Percentiles rank a stretch among this genome's conserved stretches.
Evolutionary conservation across 1,140 invertebrate species (phyloP).

Genomic region (Panagrolaimus sp.): DNA sequence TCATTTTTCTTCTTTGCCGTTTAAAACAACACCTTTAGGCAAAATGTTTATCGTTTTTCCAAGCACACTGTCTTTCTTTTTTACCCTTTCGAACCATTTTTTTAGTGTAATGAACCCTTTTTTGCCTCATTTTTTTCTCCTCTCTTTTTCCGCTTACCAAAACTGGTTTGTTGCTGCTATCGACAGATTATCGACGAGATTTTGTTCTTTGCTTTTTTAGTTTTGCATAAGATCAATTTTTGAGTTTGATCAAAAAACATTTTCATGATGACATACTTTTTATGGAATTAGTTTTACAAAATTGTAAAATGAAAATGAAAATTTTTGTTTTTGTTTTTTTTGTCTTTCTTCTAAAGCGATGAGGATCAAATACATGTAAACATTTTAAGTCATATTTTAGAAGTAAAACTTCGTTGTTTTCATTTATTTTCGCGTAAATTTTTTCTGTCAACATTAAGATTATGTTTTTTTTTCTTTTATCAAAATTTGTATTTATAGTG

Average conservation of each 20-base stretch:
- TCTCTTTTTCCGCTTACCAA: neutral
- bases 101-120: neutral
- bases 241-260: constrained; percentile 1
- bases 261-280: constrained; percentile 8
- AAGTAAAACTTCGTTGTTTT: no score
- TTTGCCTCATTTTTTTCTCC: neutral
- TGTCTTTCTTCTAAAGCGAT: no score
- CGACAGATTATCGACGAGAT: constrained; percentile 12
- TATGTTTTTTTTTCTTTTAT: no score
- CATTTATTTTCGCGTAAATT: no score
- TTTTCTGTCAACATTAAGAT: no score
- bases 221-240: neutral
- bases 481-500: no score
- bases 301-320: no score
- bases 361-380: no score
- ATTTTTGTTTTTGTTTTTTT: no score
- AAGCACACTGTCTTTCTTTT: neutral
- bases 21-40: neutral
- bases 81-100: constrained; percentile 1
- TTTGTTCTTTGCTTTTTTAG: neutral
- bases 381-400: no score
- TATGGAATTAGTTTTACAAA: neutral
- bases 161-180: neutral
- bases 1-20: neutral
- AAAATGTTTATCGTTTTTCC: no score